Conservation (phyloP, 2,797 vertebrate species). For the Catharus ustulatus region DNA sequence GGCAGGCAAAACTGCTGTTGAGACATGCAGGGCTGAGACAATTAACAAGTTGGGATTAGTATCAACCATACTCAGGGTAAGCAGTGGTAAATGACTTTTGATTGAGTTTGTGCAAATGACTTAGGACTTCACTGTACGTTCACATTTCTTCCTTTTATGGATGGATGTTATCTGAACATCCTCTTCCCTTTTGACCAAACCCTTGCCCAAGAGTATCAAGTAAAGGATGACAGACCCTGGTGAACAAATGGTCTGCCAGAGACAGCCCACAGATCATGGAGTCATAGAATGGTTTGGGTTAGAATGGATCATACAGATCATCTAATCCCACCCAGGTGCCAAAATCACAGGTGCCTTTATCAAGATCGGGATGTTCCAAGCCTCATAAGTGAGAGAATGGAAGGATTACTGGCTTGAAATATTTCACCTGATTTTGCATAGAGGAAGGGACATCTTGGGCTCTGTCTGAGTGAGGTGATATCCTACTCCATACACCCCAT, state of each 20-base stretch:
- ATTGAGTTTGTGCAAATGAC: background rate
- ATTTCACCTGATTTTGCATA: rapidly evolving
- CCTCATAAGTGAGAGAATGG: background rate
- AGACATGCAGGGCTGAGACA: background rate
- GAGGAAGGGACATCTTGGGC: background rate
- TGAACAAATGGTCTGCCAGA: background rate
- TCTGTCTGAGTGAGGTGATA: background rate
- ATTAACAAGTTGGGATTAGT: background rate
- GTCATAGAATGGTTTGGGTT: background rate
- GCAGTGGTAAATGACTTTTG: background rate
- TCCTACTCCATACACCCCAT: background rate
- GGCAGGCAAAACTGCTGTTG: background rate
- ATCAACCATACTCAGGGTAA: background rate
- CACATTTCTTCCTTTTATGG: background rate
- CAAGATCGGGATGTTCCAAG: background rate
- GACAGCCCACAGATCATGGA: background rate
- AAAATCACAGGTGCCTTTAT: background rate
- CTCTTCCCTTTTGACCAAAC: background rate
- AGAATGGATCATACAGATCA: background rate
- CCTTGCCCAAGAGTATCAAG: background rate
- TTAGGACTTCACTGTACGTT: background rate
- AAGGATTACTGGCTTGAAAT: background rate
- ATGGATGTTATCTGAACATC: background rate
- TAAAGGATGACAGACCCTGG: background rate
- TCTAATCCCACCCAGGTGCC: background rate